Evolutionary conservation across 64 coral and sea anemone species (phyloP).

Genomic region (Dendronephthya gigantea): DNA sequence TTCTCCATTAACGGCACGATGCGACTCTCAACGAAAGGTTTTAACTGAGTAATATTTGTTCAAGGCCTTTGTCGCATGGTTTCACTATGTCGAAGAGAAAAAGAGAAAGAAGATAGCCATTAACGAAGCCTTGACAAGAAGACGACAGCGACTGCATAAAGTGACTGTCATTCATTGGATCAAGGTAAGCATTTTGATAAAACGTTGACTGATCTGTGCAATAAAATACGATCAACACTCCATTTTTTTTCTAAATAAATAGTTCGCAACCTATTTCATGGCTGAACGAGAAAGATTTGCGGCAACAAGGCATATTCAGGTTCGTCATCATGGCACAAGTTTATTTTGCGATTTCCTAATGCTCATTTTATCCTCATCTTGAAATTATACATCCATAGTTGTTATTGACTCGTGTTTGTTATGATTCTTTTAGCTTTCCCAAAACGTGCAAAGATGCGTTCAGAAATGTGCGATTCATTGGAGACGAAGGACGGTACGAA

Average conservation of each 20-base stretch:
- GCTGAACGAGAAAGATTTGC: conserved; percentile 7
- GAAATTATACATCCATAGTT: too few species aligned
- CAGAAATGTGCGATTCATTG: conserved; percentile 4
- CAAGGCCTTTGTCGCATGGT: neutral
- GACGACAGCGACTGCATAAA: neutral
- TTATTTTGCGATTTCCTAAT: too few species aligned
- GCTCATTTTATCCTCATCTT: too few species aligned
- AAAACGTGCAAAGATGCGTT: neutral
- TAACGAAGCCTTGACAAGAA: neutral
- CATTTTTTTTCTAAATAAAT: neutral
- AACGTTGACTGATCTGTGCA: too few species aligned
- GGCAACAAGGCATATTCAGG: neutral
- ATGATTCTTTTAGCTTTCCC: neutral
- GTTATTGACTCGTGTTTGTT: neutral
- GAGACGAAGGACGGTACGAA: neutral
- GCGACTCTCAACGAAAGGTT: neutral
- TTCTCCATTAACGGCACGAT: neutral
- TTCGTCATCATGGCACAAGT: neutral
- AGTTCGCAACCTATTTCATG: neutral
- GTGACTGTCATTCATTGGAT: neutral
- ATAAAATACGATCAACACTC: neutral
- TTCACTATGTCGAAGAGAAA: neutral
- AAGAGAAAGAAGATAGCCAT: neutral
- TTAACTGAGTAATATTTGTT: neutral
- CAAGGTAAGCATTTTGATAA: neutral